A percentile compares a stretch with the other conserved stretches of the same genome.
phyloP scores from a whole-genome alignment of 1,140 invertebrate genomes.

The Ceratina australensis region DNA sequence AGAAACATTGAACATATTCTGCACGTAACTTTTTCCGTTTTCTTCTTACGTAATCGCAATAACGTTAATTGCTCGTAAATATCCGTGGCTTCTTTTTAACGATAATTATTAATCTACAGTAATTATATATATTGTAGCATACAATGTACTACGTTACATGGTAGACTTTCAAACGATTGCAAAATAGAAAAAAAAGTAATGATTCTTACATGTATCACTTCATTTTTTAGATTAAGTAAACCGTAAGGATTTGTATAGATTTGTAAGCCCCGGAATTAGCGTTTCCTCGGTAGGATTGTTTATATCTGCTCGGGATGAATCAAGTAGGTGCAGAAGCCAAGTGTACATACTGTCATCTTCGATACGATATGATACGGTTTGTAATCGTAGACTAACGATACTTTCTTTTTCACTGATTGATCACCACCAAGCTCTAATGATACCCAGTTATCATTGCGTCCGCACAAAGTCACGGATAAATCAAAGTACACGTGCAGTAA shows the following conservation, averaged over 20 bases:
- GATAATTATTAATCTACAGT: conserved; percentile 56
- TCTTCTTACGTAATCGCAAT: conserved; percentile 32
- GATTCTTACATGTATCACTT: conserved; percentile 65
- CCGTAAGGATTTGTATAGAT: conserved; percentile 65
- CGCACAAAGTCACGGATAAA: conserved; percentile 48
- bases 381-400: conserved; percentile 73
- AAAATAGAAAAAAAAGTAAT: conserved; percentile 13
- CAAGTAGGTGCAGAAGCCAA: conserved; percentile 48
- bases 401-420: conserved; percentile 73
- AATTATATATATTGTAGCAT: conserved; percentile 48
- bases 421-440: conserved; percentile 63
- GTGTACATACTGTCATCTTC: conserved; percentile 75
- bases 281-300: conserved; percentile 35
- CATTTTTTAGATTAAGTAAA: conserved; percentile 66
- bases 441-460: conserved; percentile 30
- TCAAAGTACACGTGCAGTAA: conserved; percentile 39
- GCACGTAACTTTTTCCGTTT: conserved; percentile 34
- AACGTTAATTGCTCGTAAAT: conserved; percentile 46
- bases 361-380: conserved; percentile 73
- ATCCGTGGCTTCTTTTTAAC: conserved; percentile 56
- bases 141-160: conserved; percentile 64
- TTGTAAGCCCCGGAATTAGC: conserved; percentile 57
- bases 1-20: conserved; percentile 14
- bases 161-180: conserved; percentile 52
- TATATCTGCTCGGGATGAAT: conserved; percentile 34